Conservation (phyloP, 2,113 vertebrate genomes). For the Pheucticus melanocephalus region DNA sequence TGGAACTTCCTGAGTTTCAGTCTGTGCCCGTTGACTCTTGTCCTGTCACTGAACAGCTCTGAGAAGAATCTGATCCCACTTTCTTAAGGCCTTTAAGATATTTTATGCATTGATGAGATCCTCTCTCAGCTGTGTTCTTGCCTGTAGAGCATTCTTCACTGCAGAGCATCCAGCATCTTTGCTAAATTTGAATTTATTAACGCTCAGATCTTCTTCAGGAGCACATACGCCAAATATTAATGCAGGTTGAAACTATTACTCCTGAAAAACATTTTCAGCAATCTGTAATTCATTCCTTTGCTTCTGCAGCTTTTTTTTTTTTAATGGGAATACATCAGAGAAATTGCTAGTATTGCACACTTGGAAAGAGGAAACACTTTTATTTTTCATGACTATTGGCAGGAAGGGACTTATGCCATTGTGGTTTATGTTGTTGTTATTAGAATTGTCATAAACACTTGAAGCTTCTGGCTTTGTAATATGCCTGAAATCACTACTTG, state of each 20-base stretch:
- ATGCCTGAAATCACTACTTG: constrained; percentile 25
- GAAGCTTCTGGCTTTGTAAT: background rate
- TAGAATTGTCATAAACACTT: background rate
- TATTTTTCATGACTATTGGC: background rate
- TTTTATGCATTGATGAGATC: background rate
- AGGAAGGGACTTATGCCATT: background rate
- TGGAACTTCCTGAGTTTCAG: background rate
- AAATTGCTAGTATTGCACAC: background rate
- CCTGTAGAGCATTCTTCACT: background rate
- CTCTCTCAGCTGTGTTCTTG: background rate
- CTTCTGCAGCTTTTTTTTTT: background rate
- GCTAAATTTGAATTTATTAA: background rate
- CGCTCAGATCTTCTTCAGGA: background rate
- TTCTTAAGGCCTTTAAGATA: background rate
- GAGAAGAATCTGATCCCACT: background rate
- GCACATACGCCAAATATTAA: background rate
- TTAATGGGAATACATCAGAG: background rate
- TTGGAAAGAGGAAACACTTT: background rate
- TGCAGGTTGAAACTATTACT: background rate
- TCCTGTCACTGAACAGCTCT: background rate
- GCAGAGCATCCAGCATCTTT: background rate
- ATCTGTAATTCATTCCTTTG: background rate
- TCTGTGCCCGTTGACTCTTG: background rate
- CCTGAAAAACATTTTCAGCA: background rate
- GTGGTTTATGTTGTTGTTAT: background rate